Evolutionary conservation across 2,888 invertebrate species (phyloP), one percentile per base, ranked within the genome.

Genomic region (Mythimna ferrago): DNA sequence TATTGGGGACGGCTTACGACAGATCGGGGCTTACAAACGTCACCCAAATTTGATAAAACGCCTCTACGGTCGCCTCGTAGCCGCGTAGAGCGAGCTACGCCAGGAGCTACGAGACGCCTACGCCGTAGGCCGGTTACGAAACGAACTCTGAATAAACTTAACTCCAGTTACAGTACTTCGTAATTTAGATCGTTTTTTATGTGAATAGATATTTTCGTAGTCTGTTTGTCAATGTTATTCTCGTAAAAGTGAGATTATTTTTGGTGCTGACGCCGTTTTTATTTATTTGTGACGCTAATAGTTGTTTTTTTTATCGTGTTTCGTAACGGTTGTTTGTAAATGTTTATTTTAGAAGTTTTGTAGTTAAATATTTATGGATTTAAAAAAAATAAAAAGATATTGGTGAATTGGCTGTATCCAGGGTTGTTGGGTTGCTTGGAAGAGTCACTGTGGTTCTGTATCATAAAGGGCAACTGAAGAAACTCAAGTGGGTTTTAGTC

Each of bases 1-100:
- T 83, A 86, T 86, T 68, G 79, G 82, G 74, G 73, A 73, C 71
- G 79, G 79, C 84, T 82, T 76, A 85, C 83, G 78, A 76, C 65
- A 66, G 81, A 85, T 81, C 78, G 73, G 66, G 79, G 78, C 78
- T 81, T 75, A 81, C 75, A 72, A 61, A 72, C 63, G 76, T 73
- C 78, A 72, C 73, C 60, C 70, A 73, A 83, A 77, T 72, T 79
- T 83, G 84, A 78, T 77, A 78, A 78, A 83, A 78, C 65, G 75
- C 66, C 76, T 70, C 82, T 72, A 74, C 72, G 78, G 68, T 72
- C 82, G 65, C 38, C 63, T 71, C 72, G 83, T 76, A 74, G 65
- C 82, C 66, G 51, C 84, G 76, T 78, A 80, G 80, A 63, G 44
- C 57, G 57, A 63, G 73, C 72, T 78, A 76, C 78, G 79, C 48